Evolutionary conservation across 1,140 invertebrate genomes (phyloP).

Genomic region (Apis cerana): DNA sequence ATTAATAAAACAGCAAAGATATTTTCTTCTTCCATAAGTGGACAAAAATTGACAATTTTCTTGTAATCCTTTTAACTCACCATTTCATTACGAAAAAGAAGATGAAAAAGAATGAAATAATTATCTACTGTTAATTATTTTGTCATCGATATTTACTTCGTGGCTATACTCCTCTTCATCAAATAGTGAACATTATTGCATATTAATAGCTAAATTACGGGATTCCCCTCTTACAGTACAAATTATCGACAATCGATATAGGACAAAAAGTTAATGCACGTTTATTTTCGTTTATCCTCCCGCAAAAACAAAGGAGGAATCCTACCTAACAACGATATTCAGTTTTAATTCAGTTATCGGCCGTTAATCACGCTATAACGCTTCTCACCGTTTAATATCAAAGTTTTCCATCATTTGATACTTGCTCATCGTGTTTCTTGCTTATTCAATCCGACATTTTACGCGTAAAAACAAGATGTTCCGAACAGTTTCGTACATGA

Average conservation of each 20-base stretch:
- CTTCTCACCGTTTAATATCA: no score
- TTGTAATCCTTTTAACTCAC: no score
- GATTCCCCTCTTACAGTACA: background rate
- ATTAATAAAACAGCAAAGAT: no score
- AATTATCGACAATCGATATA: background rate
- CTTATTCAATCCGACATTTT: constrained; percentile 3
- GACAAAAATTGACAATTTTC: no score
- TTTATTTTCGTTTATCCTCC: background rate
- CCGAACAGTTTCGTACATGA: background rate
- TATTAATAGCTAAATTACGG: no score
- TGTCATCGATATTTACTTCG: no score
- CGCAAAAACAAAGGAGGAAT: background rate
- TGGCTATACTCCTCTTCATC: no score
- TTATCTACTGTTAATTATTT: no score
- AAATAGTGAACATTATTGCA: no score
- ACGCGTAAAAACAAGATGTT: background rate
- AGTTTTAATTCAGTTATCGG: background rate
- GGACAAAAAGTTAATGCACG: background rate
- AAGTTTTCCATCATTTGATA: background rate
- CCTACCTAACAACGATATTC: background rate
- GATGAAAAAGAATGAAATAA: no score
- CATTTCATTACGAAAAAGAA: no score
- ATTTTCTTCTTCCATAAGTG: no score
- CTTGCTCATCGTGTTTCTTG: background rate
- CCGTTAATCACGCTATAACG: background rate